phyloP scores from a whole-genome alignment of 2,797 vertebrate species.

The Xiphorhynchus erythropygius region DNA sequence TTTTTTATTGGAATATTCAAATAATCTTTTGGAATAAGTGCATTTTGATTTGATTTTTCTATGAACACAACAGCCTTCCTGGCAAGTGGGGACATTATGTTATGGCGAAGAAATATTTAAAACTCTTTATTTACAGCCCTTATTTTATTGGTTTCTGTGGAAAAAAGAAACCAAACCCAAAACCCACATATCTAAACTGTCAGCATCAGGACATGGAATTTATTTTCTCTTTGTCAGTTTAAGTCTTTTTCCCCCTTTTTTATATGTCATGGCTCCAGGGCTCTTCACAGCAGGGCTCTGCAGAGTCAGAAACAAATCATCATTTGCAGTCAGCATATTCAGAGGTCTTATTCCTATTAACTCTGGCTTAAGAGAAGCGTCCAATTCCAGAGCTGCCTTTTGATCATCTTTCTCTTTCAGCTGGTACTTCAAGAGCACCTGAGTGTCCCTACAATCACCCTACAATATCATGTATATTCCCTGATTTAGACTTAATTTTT shows the following conservation, averaged over 20 bases:
- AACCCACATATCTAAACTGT: constrained; percentile 12
- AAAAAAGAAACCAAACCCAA: neutral
- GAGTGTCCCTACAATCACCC: neutral
- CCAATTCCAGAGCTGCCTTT: neutral
- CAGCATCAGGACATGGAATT: constrained; percentile 18
- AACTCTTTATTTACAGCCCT: neutral
- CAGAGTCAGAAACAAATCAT: constrained; percentile 15
- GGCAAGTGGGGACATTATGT: neutral
- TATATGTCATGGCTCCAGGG: neutral
- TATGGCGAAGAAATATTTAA: constrained; percentile 14
- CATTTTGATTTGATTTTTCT: neutral
- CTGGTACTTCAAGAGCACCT: neutral
- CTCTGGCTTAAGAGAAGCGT: neutral
- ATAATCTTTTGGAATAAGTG: constrained; percentile 1
- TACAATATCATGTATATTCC: neutral
- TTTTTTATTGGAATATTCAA: neutral
- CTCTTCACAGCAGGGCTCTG: constrained; percentile 34
- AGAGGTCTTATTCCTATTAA: neutral
- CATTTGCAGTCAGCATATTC: neutral
- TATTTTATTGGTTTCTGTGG: neutral
- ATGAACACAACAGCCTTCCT: neutral
- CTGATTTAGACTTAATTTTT: neutral
- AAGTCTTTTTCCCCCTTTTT: neutral
- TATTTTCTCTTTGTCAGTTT: constrained; percentile 23
- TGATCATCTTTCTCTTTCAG: neutral